Evolutionary conservation across 2,888 invertebrate genomes (phyloP).

Genomic region (Synanthedon vespiformis): DNA sequence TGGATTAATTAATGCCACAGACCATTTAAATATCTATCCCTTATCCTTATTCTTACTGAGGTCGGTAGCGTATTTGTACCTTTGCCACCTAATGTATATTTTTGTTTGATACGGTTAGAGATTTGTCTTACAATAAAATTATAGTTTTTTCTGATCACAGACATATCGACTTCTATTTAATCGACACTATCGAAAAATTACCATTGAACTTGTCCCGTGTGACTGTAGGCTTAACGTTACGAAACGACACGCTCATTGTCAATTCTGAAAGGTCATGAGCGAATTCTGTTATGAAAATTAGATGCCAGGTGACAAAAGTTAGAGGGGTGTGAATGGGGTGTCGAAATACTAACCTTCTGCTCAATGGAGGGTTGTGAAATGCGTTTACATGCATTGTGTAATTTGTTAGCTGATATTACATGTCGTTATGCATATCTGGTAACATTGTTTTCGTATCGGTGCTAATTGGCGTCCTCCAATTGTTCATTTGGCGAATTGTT

Average conservation of each 20-base stretch:
- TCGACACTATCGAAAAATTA: constrained; percentile 7
- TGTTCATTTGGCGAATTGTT: constrained; percentile 8
- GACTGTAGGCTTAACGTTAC: constrained; percentile 24
- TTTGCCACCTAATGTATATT: too few species aligned
- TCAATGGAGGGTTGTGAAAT: constrained; percentile 45
- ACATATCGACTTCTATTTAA: too few species aligned
- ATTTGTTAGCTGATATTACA: constrained; percentile 49
- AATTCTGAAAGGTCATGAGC: constrained; percentile 32
- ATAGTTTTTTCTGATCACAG: too few species aligned
- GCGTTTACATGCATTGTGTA: constrained; percentile 28
- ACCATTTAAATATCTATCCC: too few species aligned
- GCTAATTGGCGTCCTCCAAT: constrained; percentile 46
- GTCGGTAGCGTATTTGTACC: too few species aligned
- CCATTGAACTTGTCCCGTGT: constrained; percentile 46
- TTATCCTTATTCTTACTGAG: too few species aligned
- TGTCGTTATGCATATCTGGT: constrained; percentile 40
- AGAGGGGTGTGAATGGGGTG: constrained; percentile 47
- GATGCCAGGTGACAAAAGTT: constrained; percentile 35
- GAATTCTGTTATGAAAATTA: constrained; percentile 40
- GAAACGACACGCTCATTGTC: constrained; percentile 31
- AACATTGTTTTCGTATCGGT: constrained; percentile 36
- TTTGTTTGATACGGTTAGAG: too few species aligned
- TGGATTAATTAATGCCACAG: too few species aligned
- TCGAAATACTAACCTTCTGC: constrained; percentile 43
- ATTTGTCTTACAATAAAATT: too few species aligned